These are phyloP conservation scores for Diplodus puntazzo DNA, from an alignment of 2,797 vertebrate species.

Conservation along the genomic window DNA sequence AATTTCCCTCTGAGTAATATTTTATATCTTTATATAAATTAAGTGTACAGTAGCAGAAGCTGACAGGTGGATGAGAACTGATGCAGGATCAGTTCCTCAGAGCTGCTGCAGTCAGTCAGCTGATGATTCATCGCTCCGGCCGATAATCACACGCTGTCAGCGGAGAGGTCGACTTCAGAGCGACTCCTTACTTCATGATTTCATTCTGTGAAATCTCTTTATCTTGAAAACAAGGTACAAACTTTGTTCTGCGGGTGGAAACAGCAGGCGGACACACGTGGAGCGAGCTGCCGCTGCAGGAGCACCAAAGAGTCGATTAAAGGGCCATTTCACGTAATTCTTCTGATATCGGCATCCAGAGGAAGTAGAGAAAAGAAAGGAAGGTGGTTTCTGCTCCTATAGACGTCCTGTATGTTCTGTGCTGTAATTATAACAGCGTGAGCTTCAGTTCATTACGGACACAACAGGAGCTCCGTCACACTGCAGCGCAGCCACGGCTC, in stretches of 20 bases:
- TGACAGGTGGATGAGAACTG: too few relatives aligned
- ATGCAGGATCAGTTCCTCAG: too few relatives aligned
- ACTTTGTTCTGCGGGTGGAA: neutral
- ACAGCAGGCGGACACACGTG: conserved; percentile 17
- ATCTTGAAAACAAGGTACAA: neutral
- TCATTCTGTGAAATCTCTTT: neutral
- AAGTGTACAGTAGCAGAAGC: too few relatives aligned
- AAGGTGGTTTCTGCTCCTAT: neutral
- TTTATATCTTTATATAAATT: too few relatives aligned
- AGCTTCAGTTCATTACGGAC: neutral
- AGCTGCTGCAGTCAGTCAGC: too few relatives aligned
- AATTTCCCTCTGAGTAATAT: too few relatives aligned
- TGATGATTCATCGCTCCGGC: too few relatives aligned
- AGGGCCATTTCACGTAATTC: neutral
- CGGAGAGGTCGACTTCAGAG: too few relatives aligned
- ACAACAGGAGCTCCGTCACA: neutral
- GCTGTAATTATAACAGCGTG: conserved; percentile 12
- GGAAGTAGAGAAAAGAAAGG: neutral
- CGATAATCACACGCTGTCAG: too few relatives aligned
- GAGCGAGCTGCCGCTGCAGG: neutral
- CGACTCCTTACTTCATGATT: neutral
- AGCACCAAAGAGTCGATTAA: neutral
- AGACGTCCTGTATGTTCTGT: neutral
- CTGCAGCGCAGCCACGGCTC: too few relatives aligned
- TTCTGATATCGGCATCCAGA: neutral